phyloP scores from a whole-genome alignment of 2,797 vertebrate species.

The Limnodromus scolopaceus region DNA sequence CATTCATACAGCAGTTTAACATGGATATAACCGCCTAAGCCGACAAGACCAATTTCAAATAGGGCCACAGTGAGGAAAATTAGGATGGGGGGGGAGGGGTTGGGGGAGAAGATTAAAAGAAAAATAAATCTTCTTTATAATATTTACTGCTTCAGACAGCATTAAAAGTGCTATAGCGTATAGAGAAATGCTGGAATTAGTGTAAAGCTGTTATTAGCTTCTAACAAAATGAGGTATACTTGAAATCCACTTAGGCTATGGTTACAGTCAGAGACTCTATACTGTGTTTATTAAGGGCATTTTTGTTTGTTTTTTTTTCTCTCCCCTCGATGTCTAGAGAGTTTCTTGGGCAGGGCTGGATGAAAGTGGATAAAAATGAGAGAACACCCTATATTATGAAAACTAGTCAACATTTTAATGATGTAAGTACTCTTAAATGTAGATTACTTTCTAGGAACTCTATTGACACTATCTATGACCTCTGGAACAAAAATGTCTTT shows the following conservation, averaged over 20 bases:
- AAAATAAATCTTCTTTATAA: not conserved
- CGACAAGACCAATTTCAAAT: not conserved
- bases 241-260: not conserved
- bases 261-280: not conserved
- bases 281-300: not conserved
- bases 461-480: not conserved
- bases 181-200: not conserved
- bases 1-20: not conserved
- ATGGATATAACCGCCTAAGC: not conserved
- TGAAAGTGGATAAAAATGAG: constrained; percentile 95
- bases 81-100: too few species aligned
- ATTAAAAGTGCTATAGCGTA: not conserved
- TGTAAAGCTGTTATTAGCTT: not conserved
- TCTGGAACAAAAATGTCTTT: not conserved
- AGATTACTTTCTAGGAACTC: not conserved
- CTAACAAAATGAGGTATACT: not conserved
- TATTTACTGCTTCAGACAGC: not conserved
- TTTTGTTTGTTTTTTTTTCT: not conserved
- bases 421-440: constrained; percentile 79
- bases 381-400: constrained; percentile 95
- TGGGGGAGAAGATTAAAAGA: not conserved
- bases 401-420: constrained; percentile 96
- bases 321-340: constrained; percentile 79
- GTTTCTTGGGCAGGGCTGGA: constrained; percentile 97
- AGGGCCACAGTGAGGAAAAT: not conserved